Base-by-base conservation (phyloP, 2,888 invertebrate species). In the Blomia tropicalis region DNA sequence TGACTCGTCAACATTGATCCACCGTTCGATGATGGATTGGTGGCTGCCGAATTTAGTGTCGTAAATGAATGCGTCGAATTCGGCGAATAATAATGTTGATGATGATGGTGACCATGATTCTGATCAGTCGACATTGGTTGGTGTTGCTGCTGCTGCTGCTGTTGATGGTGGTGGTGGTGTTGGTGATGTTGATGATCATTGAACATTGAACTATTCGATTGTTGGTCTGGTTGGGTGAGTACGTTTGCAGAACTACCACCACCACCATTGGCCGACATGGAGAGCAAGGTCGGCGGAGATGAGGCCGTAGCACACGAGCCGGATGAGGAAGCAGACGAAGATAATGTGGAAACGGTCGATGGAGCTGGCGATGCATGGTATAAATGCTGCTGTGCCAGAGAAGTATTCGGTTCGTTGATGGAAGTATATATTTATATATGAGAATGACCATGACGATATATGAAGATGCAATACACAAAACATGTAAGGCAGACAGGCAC, bases 271-370 rank as follows among this genome's bases (percentile, higher is more conserved):
- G 19, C 25, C 7, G 43, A 23, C 27, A 59, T 59, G 7, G 43
- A 43, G 7, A 59, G 22, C 17, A 43, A 22, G 27, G 41, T 36
- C 19, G 59, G 36, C 27, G 59, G 43, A 30, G 59, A 59, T 43
- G 43, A 43, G 17, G 41, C n/a, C 17, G 59, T 17, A 43, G 19
- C 19, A 22, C 43, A 59, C 7, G 54, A 54, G 17, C 23, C 23
- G 17, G 29, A 19, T 32, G 56, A 30, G n/a, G 43, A 4, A n/a
- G 54, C 4, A 7, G 54, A 17, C 5, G 58, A 58, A 5, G 58
- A 58, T 4, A 43, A 31, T 22, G 59, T 43, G 14, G 59, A 43
- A 43, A 25, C 59, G n/a, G 59, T 11, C 11, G 59, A 43, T 22
- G 43, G 43, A n/a, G 43, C 27, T n/a, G 43, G 43, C 3, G 43